Base-by-base conservation (phyloP, 2,797 vertebrate species). In the Eupleurogrammus muticus region DNA sequence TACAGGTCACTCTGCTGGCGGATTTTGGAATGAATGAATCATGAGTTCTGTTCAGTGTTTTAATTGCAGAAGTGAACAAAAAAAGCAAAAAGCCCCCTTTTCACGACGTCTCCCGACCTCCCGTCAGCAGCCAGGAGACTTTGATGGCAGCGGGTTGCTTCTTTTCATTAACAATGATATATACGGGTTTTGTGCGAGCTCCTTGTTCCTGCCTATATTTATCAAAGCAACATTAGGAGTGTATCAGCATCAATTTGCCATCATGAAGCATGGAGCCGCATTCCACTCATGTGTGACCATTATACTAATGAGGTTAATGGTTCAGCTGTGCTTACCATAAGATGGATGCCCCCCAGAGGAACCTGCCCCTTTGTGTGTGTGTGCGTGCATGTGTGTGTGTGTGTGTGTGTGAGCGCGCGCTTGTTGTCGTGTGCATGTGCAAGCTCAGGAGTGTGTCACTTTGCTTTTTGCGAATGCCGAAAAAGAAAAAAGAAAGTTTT, bases 301-400 rank as follows among this genome's bases (percentile, higher is more conserved):
- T 89, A 91, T 93, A 90, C 91, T 92, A 92, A 93, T 92, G 91
- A 93, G 91, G 90, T 91, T 91, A 92, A 93, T 93, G 93, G 91
- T 93, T 92, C 92, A 93, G 91, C 93, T 92, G 89, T 92, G 91
- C 91, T 93, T 92, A 92, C 90, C 88, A 92, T 89, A 89, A 93
- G 92, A 93, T 92, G 91, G 91, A 93, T 93, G 87, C 90, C 83
- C 84, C 90, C 83, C 88, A 90, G 89, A 90, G 90, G 89, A 92
- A 90, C 83, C 87, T 89, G 85, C 79, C 81, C 85, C 82, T 82
- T 80, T 85, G 73, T 83, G 66, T 78, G 71, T 72, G 17, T 72
- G 53, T 34, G 40, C 60, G 65, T 66, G 71, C 68, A 76, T 38
- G 54, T 42, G 54, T 47, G 51, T 68, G 53, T 60, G 12, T 69